These are phyloP conservation scores for Cyrtonyx montezumae DNA, from an alignment of 2,113 vertebrate genomes.

Conservation along the genomic window DNA sequence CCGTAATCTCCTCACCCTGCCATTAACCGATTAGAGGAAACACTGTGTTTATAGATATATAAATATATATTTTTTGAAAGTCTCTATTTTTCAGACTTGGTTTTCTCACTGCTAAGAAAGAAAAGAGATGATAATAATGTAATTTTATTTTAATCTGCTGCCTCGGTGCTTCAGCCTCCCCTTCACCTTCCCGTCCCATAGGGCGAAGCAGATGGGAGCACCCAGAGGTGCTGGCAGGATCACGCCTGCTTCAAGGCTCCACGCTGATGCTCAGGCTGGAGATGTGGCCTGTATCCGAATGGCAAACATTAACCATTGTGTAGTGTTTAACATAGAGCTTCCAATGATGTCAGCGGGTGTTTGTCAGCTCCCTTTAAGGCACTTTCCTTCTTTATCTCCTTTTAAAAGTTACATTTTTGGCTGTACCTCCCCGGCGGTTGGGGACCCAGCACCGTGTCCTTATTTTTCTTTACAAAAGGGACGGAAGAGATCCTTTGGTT, in stretches of 20 bases:
- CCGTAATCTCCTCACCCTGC: slow-evolving; percentile 58
- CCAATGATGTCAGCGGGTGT: background rate
- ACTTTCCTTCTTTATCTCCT: background rate
- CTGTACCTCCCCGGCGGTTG: background rate
- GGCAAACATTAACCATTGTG: slow-evolving; percentile 8
- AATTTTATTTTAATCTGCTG: slow-evolving; percentile 68
- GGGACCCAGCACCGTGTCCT: background rate
- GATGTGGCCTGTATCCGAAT: slow-evolving; percentile 10
- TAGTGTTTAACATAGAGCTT: slow-evolving; percentile 54
- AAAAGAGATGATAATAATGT: slow-evolving; percentile 52
- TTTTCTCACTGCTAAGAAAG: slow-evolving; percentile 66
- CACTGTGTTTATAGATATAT: slow-evolving; percentile 78
- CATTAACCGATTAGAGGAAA: slow-evolving; percentile 63
- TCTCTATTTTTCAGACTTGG: slow-evolving; percentile 75
- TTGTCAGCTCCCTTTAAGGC: slow-evolving; percentile 57
- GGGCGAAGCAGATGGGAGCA: slow-evolving; percentile 11
- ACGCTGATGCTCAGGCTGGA: background rate
- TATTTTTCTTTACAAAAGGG: slow-evolving; percentile 39
- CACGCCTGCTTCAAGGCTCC: background rate
- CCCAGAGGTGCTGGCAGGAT: slow-evolving; percentile 8
- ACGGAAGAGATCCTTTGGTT: slow-evolving; percentile 2
- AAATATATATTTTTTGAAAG: slow-evolving; percentile 77
- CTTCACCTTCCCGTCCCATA: background rate
- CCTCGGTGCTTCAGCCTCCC: slow-evolving; percentile 48
- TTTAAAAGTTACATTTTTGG: slow-evolving; percentile 8